Base-by-base conservation (phyloP, 2,797 vertebrate genomes). In the Linurgus olivaceus region DNA sequence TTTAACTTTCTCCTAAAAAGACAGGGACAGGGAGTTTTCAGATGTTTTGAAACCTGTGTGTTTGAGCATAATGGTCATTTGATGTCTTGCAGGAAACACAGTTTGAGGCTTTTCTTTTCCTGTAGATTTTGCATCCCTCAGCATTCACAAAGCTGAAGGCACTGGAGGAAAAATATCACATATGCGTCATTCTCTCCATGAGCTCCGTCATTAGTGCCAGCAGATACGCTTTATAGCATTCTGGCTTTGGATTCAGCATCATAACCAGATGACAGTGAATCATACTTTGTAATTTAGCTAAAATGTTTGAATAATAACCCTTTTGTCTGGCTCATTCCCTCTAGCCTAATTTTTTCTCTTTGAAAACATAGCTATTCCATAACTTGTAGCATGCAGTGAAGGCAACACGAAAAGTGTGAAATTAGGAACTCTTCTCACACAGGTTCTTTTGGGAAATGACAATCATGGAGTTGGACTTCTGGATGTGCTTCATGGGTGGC, bases 241-340 rank as follows among this genome's bases (percentile, higher is more conserved):
- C 91, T 96, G 89, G 33, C 40, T 86, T 81, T 86, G 66, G 42
- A 91, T 96, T 91, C 71, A 77, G 54, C 40, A 81, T 90, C 88
- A 78, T 80, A 94, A 80, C 68, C 82, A 95, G 83, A 93, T 82
- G 85, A 92, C 71, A 88, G 42, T 80, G 88, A 88, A 81, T 83
- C 73, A 88, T 76, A 71, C 37, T 90, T 81, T 33, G 55, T 79
- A 66, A 61, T 78, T 91, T 90, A 51, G 51, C 72, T 19, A 55
- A 96, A 82, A 78, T 37, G 28, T 72, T 87, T 70, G 26, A 51
- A 90, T 92, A 95, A 78, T 76, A 66, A 37, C 6, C n/a, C 23
- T 66, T 91, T 80, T 70, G 11, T 63, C 47, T 92, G 24, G 29
- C 13, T 81, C 16, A 28, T 82, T 90, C 58, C 24, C 48, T 79